Base-by-base conservation (phyloP, 2,113 vertebrate genomes). In the Cyphomyrus plagiostoma region DNA sequence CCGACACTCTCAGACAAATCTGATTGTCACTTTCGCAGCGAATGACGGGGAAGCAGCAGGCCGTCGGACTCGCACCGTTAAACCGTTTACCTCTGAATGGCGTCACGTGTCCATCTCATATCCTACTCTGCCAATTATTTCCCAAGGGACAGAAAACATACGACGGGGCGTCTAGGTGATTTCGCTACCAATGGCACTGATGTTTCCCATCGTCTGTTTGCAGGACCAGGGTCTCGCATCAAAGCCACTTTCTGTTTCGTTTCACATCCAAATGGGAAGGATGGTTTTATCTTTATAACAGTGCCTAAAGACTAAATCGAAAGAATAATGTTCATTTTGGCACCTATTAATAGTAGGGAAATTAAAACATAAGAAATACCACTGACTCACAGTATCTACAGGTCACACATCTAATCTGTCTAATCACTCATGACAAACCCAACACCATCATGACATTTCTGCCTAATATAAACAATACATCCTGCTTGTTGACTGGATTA, bases 391-490 rank as follows among this genome's bases (percentile, higher is more conserved):
- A 94, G 93, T 92, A 94, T 95, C 95, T 96, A 93, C 94, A 91
- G 95, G 95, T 95, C 94, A 96, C 95, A 95, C n/a, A n/a, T n/a
- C n/a, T n/a, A n/a, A n/a, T n/a, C n/a, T n/a, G n/a, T n/a, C 95
- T 96, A 96, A 96, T 96, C 95, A 95, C 93, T 94, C 95, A 95
- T 96, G 95, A 96, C 96, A 94, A 92, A 96, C 95, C 94, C 93
- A 93, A 92, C 95, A 96, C 95, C 93, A 93, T 94, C 94, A 95
- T 94, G 94, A 88, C 93, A 94, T 86, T 91, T 62, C 88, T 94
- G 87, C 89, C 89, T 90, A 92, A 92, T 96, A 92, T 92, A 92
- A 96, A 94, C 92, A 94, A 93, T 93, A 94, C 93, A 95, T 87
- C 4, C 0, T 93, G 93, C 93, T 56, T 91, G 88, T 90, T 89